A percentile compares a stretch with the other conserved stretches of the same genome.
Conservation (phyloP, 2,888 invertebrate genomes). For the Amiota mariae region DNA sequence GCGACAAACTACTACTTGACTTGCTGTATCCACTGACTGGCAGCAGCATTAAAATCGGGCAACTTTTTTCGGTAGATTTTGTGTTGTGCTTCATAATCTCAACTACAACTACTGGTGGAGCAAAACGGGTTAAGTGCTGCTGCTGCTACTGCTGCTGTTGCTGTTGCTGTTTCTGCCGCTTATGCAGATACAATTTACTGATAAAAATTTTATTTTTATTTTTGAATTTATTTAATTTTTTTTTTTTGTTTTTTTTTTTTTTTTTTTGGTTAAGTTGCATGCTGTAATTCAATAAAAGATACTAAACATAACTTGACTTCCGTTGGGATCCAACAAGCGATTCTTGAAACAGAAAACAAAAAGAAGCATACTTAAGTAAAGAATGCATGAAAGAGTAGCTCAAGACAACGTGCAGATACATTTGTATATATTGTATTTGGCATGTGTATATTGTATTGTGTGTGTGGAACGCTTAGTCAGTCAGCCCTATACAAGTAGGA, state of each 20-base stretch:
- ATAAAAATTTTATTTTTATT: conserved; percentile 29
- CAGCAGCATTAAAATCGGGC: background rate
- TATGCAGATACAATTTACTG: conserved; percentile 51
- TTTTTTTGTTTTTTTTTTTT: too few relatives aligned
- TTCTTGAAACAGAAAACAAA: conserved; percentile 13
- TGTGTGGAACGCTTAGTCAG: conserved; percentile 30
- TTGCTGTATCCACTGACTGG: background rate
- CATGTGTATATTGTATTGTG: background rate
- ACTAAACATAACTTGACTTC: conserved; percentile 36
- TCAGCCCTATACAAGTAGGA: conserved; percentile 63
- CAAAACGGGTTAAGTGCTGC: conserved; percentile 63
- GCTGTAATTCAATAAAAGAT: conserved; percentile 25
- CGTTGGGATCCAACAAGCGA: conserved; percentile 16
- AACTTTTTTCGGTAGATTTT: conserved; percentile 3
- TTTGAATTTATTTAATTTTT: too few relatives aligned
- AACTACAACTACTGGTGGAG: background rate
- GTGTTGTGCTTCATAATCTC: conserved; percentile 1
- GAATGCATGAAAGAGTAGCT: conserved; percentile 35
- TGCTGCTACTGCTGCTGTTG: too few relatives aligned
- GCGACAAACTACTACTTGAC: conserved; percentile 38
- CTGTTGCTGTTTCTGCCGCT: too few relatives aligned
- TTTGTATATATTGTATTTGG: conserved; percentile 29
- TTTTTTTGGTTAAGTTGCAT: background rate
- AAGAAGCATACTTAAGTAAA: background rate
- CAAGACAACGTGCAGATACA: conserved; percentile 50